A percentile compares a stretch with the other conserved stretches of the same genome.
Evolutionary conservation across 2,113 vertebrate species (phyloP).

Genomic region (Hemiprocne comata): DNA sequence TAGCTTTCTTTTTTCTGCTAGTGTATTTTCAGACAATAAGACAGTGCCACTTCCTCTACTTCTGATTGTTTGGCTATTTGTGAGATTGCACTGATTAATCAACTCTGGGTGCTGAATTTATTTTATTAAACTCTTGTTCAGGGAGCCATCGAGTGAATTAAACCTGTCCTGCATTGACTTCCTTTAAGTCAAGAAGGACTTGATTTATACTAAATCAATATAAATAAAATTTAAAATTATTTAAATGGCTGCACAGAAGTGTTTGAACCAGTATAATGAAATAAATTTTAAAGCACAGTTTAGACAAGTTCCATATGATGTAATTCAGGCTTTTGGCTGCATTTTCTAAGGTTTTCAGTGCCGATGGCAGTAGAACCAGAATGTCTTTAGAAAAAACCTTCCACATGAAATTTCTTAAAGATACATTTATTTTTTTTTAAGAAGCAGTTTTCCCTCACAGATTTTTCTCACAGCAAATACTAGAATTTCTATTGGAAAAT

Average conservation of each 20-base stretch:
- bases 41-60: background rate
- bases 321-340: background rate
- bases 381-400: background rate
- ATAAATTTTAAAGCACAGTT: background rate
- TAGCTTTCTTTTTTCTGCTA: background rate
- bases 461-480: background rate
- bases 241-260: background rate
- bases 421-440: background rate
- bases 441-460: background rate
- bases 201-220: slow-evolving; percentile 3
- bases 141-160: slow-evolving; percentile 23
- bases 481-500: background rate
- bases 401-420: background rate
- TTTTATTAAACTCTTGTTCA: slow-evolving; percentile 11
- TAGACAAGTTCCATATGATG: background rate
- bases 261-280: slow-evolving; percentile 15
- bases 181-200: background rate
- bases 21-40: background rate
- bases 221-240: slow-evolving; percentile 29
- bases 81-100: slow-evolving; percentile 4
- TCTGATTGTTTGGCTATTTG: background rate
- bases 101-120: slow-evolving; percentile 11
- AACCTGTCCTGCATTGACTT: slow-evolving; percentile 27
- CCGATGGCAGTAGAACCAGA: background rate
- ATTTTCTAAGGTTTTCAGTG: background rate